Percentiles rank a stretch among this genome's conserved stretches.
These are phyloP conservation scores for Stratiolaelaps scimitus DNA, from an alignment of 1,140 invertebrate species.

Conservation along the genomic window DNA sequence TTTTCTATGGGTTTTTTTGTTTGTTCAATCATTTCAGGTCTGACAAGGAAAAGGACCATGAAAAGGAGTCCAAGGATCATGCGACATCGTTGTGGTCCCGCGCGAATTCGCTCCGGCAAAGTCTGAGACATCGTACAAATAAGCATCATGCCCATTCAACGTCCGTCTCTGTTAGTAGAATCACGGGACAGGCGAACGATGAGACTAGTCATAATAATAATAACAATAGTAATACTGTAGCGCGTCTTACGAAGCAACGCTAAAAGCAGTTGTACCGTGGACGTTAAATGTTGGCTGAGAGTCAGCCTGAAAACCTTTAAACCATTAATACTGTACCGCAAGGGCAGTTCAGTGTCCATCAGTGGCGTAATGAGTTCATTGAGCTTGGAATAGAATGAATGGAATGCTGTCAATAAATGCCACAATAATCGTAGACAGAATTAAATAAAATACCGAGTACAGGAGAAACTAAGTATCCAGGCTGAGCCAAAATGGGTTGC, in stretches of 20 bases:
- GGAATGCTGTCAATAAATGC: not conserved
- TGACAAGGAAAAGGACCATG: conserved; percentile 7
- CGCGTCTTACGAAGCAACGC: too few relatives aligned
- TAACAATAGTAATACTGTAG: too few relatives aligned
- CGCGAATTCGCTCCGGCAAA: conserved; percentile 21
- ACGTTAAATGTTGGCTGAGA: too few relatives aligned
- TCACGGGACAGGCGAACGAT: not conserved
- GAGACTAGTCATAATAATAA: too few relatives aligned
- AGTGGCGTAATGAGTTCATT: not conserved
- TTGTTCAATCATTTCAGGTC: too few relatives aligned
- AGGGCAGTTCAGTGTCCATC: not conserved
- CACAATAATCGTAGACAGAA: not conserved
- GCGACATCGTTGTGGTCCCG: conserved; percentile 17
- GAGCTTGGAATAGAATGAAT: not conserved
- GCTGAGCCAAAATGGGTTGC: too few relatives aligned
- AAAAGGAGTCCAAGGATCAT: conserved; percentile 6
- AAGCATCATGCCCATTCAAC: conserved; percentile 22
- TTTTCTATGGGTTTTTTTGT: not conserved
- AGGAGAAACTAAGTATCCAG: too few relatives aligned
- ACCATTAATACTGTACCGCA: not conserved
- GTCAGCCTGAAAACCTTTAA: not conserved
- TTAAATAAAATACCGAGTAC: not conserved
- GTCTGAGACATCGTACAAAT: conserved; percentile 3
- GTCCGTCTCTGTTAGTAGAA: conserved; percentile 7
- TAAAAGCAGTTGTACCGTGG: too few relatives aligned